A percentile compares a stretch with the other conserved stretches of the same genome.
phyloP scores from a whole-genome alignment of 2,888 invertebrate species.

The Hoplodrina blanda region DNA sequence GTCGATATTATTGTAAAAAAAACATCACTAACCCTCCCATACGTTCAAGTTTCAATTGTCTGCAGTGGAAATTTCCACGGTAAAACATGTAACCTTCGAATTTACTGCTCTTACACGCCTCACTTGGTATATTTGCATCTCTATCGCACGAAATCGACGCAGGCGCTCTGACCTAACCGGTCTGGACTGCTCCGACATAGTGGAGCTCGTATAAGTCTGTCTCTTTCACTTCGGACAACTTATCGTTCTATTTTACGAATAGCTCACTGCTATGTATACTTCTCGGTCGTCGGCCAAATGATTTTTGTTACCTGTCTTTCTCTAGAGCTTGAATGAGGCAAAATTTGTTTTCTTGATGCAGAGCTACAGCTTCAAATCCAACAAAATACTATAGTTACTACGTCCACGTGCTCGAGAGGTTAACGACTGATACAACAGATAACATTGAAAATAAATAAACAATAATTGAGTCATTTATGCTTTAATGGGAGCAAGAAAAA shows the following conservation, averaged over 20 bases:
- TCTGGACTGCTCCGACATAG: slow-evolving; percentile 78
- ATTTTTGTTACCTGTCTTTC: slow-evolving; percentile 90
- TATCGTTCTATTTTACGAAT: slow-evolving; percentile 90
- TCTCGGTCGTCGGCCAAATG: slow-evolving; percentile 90
- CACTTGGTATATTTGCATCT: slow-evolving; percentile 75
- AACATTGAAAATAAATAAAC: slow-evolving; percentile 88
- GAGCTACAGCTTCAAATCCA: slow-evolving; percentile 90
- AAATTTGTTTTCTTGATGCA: slow-evolving; percentile 87
- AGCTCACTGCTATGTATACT: slow-evolving; percentile 90
- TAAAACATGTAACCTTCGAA: slow-evolving; percentile 88
- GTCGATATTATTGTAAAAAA: slow-evolving; percentile 65
- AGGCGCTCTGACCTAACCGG: slow-evolving; percentile 87
- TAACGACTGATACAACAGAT: slow-evolving; percentile 88
- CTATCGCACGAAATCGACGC: slow-evolving; percentile 83
- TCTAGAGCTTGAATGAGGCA: slow-evolving; percentile 90
- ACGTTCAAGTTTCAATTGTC: slow-evolving; percentile 89
- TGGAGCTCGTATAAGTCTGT: slow-evolving; percentile 70
- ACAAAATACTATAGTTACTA: slow-evolving; percentile 88
- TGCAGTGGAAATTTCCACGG: slow-evolving; percentile 90
- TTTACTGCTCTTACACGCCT: slow-evolving; percentile 74
- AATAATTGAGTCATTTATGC: slow-evolving; percentile 67
- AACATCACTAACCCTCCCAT: slow-evolving; percentile 75
- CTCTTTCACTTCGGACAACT: slow-evolving; percentile 81
- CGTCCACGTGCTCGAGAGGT: slow-evolving; percentile 87
- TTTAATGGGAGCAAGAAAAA: slow-evolving; percentile 48